Evolutionary conservation across 2,888 invertebrate species (phyloP).

Genomic region (Homarus gammarus): DNA sequence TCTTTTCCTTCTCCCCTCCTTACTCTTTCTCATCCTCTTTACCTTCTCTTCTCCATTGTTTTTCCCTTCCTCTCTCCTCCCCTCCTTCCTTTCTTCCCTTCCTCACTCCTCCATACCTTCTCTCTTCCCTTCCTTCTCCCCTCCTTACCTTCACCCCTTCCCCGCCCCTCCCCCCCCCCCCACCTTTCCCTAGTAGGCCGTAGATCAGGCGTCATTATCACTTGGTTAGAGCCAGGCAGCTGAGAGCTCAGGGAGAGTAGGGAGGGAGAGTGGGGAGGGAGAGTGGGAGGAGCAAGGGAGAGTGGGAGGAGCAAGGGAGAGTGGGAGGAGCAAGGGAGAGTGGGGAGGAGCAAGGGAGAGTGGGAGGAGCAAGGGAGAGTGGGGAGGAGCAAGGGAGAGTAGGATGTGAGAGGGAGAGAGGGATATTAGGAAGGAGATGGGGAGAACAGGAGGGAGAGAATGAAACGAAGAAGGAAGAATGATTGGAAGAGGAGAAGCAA

Average conservation of each 20-base stretch:
- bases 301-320: background rate
- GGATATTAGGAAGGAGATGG: no score
- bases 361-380: background rate
- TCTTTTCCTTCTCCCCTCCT: no score
- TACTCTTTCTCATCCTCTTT: no score
- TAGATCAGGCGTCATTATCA: slow-evolving; percentile 15
- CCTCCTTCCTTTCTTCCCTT: no score
- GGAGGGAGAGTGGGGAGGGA: background rate
- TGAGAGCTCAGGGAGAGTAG: background rate
- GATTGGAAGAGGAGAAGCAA: no score
- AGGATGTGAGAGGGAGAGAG: background rate
- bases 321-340: background rate
- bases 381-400: background rate
- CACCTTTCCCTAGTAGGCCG: background rate
- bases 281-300: background rate
- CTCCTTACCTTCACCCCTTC: background rate
- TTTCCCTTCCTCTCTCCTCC: no score
- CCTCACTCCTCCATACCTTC: no score
- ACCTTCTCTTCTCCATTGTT: no score
- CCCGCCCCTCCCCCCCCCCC: background rate
- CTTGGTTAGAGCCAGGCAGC: slow-evolving; percentile 5
- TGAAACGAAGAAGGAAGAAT: no score
- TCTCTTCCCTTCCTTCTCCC: no score
- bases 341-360: background rate
- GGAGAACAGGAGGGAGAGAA: no score